phyloP scores from a whole-genome alignment of 2,797 vertebrate species.

The Mareca strepera region DNA sequence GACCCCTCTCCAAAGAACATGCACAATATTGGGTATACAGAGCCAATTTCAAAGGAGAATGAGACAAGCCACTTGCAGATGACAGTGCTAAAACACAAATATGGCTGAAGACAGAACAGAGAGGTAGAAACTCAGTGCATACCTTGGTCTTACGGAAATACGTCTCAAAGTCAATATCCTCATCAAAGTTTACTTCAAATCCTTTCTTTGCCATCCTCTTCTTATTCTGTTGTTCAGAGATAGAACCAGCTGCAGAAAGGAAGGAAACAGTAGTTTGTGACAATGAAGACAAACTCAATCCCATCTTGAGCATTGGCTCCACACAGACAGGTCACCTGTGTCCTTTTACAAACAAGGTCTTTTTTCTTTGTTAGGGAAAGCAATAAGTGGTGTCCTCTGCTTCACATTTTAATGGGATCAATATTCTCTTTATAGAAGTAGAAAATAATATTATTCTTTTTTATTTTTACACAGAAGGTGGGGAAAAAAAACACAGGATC shows the following conservation, averaged over 20 bases:
- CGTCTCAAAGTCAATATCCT: slow-evolving; percentile 84
- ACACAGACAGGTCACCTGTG: neutral
- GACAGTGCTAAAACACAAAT: neutral
- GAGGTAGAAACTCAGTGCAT: slow-evolving; percentile 15
- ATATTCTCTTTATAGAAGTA: neutral
- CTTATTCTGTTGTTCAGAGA: slow-evolving; percentile 39
- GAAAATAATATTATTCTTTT: neutral
- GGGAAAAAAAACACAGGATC: neutral
- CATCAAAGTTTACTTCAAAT: slow-evolving; percentile 88
- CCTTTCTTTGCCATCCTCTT: slow-evolving; percentile 83
- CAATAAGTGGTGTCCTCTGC: neutral
- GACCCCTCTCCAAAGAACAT: neutral
- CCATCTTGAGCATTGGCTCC: neutral
- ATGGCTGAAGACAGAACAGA: neutral
- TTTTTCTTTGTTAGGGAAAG: neutral
- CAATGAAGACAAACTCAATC: neutral
- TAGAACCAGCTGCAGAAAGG: slow-evolving; percentile 1
- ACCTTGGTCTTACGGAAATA: slow-evolving; percentile 89
- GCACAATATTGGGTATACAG: neutral
- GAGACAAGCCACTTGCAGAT: neutral
- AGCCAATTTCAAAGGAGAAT: neutral
- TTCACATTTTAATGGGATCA: neutral
- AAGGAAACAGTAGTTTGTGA: neutral
- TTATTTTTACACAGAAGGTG: neutral
- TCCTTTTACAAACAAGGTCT: neutral